These are phyloP conservation scores for Carterocephalus palaemon DNA, from an alignment of 2,888 invertebrate species.

Conservation along the genomic window DNA sequence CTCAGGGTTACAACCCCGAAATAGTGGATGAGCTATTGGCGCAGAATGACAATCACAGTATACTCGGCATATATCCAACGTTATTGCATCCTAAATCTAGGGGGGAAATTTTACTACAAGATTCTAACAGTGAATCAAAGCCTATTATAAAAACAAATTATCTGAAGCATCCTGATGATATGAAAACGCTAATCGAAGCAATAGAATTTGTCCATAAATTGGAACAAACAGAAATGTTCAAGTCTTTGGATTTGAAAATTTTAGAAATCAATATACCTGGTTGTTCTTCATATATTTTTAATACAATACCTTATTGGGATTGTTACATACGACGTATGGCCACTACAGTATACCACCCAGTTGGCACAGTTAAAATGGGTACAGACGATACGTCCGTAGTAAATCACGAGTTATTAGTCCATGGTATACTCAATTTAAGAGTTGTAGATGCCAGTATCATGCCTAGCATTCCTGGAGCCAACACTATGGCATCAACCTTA, in stretches of 20 bases:
- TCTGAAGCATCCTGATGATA: constrained; percentile 75
- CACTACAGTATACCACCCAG: constrained; percentile 82
- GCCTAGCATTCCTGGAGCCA: constrained; percentile 75
- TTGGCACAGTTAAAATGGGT: constrained; percentile 85
- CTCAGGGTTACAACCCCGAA: constrained; percentile 44
- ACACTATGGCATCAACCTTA: constrained; percentile 77
- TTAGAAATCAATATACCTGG: constrained; percentile 46
- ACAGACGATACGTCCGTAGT: constrained; percentile 70
- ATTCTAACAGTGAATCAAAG: constrained; percentile 61
- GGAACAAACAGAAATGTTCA: constrained; percentile 56
- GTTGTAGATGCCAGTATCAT: constrained; percentile 75
- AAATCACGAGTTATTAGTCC: constrained; percentile 66
- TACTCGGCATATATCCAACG: constrained; percentile 57
- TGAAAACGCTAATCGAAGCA: constrained; percentile 58
- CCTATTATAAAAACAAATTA: constrained; percentile 81
- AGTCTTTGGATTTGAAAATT: constrained; percentile 48
- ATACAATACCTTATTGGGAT: constrained; percentile 72
- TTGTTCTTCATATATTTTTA: constrained; percentile 47
- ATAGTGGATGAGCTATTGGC: constrained; percentile 40
- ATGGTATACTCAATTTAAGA: constrained; percentile 73
- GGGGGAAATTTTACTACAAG: constrained; percentile 75
- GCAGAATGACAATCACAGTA: constrained; percentile 44
- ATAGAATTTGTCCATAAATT: constrained; percentile 55
- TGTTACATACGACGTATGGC: constrained; percentile 77
- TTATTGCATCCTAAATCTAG: constrained; percentile 72